A percentile compares a stretch with the other conserved stretches of the same genome.
These are phyloP conservation scores for Gymnorhina tibicen DNA, from an alignment of 2,113 vertebrate genomes.

Conservation along the genomic window DNA sequence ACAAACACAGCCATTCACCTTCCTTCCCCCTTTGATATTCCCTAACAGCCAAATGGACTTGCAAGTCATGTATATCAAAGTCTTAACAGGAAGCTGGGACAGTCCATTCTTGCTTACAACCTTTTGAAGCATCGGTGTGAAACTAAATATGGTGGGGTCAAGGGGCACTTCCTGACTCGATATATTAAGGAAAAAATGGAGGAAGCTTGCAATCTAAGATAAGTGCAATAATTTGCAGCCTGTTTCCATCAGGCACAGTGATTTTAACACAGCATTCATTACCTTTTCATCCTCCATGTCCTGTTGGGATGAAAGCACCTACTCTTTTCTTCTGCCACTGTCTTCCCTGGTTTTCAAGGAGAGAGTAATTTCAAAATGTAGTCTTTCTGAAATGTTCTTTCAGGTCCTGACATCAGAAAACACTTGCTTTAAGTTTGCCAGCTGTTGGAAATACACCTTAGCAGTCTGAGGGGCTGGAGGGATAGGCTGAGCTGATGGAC, in stretches of 20 bases:
- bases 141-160: neutral
- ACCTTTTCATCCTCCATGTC: neutral
- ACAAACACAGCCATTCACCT: neutral
- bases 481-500: neutral
- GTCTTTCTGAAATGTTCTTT: neutral
- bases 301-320: neutral
- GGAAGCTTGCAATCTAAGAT: neutral
- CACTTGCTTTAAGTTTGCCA: neutral
- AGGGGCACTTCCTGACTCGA: neutral
- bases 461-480: neutral
- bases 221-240: neutral
- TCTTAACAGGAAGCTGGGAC: neutral
- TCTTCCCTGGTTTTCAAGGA: neutral
- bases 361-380: neutral
- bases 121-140: neutral
- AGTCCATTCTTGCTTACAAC: neutral
- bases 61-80: accelerated
- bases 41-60: neutral
- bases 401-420: neutral
- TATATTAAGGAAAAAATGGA: neutral
- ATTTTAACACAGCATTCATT: neutral
- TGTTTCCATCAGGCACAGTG: neutral
- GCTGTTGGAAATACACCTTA: neutral
- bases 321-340: neutral
- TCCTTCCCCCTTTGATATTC: neutral